These are phyloP conservation scores for Dryobotodes eremita DNA, from an alignment of 2,888 invertebrate species.

Conservation along the genomic window DNA sequence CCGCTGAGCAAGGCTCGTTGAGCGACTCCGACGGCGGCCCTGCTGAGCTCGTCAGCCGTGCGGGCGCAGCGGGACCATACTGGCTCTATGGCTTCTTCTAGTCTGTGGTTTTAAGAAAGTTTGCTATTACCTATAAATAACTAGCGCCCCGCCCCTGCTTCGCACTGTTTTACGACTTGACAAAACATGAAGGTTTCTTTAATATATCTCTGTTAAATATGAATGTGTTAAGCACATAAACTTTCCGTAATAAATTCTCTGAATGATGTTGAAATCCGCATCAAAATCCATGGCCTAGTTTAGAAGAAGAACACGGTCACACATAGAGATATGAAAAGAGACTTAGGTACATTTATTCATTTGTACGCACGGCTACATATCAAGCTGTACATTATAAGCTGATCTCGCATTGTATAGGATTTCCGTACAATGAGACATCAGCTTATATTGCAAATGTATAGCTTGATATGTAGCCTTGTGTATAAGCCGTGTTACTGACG, in stretches of 20 bases:
- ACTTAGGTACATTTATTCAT: too few relatives aligned
- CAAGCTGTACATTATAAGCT: too few relatives aligned
- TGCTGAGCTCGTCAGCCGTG: conserved; percentile 90
- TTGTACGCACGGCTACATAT: too few relatives aligned
- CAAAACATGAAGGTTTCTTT: not conserved
- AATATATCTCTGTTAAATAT: too few relatives aligned
- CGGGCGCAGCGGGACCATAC: conserved; percentile 83
- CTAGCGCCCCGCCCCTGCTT: not conserved
- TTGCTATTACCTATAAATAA: not conserved
- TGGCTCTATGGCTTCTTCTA: conserved; percentile 90
- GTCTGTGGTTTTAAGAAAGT: conserved; percentile 74
- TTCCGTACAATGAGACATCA: too few relatives aligned
- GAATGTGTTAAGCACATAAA: too few relatives aligned
- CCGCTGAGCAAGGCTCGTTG: conserved; percentile 96
- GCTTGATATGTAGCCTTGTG: too few relatives aligned
- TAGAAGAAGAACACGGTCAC: not conserved
- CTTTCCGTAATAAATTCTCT: not conserved
- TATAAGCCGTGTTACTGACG: not conserved
- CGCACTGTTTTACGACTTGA: too few relatives aligned
- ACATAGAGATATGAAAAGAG: not conserved
- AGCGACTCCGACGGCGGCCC: conserved; percentile 93
- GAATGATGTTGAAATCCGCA: not conserved
- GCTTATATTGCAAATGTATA: too few relatives aligned
- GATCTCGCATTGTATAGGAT: too few relatives aligned
- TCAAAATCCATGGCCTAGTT: not conserved